These are phyloP conservation scores for Hetaerina americana DNA, from an alignment of 1,140 invertebrate genomes.

Conservation along the genomic window DNA sequence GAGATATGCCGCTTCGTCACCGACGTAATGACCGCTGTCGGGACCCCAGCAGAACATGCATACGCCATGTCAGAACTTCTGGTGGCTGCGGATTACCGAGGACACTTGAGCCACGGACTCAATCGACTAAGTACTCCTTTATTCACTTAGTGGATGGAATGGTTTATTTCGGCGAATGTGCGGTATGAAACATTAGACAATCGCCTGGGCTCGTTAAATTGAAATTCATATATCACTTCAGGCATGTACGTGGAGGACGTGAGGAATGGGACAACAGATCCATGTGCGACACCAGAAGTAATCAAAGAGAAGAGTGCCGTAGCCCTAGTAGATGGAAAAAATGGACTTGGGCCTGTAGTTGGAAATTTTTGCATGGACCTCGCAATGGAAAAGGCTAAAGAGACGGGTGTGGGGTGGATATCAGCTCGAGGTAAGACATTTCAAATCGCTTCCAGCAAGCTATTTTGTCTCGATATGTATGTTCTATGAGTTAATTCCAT, in stretches of 20 bases:
- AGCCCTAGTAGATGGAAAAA: constrained; percentile 72
- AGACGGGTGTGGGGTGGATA: constrained; percentile 76
- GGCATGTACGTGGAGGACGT: constrained; percentile 45
- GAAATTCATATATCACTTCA: constrained; percentile 21
- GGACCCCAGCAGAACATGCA: constrained; percentile 49
- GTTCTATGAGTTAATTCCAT: constrained; percentile 12
- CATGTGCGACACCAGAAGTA: constrained; percentile 43
- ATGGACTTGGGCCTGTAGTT: constrained; percentile 72
- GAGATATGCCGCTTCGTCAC: constrained; percentile 63
- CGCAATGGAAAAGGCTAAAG: constrained; percentile 74
- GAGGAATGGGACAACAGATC: constrained; percentile 27
- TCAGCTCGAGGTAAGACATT: constrained; percentile 59
- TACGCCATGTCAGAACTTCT: constrained; percentile 61
- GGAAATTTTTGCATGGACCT: constrained; percentile 83
- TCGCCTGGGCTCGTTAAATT: no score
- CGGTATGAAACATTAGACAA: no score
- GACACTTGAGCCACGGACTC: constrained; percentile 85
- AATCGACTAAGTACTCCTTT: constrained; percentile 75
- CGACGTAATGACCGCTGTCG: constrained; percentile 56
- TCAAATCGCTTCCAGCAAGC: no score
- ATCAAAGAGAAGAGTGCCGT: constrained; percentile 61
- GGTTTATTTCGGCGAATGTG: no score
- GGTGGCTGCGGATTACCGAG: constrained; percentile 69
- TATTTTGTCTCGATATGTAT: no score
- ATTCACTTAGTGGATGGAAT: no score